phyloP scores from a whole-genome alignment of 2,797 vertebrate species.

The Apodemus agrarius region DNA sequence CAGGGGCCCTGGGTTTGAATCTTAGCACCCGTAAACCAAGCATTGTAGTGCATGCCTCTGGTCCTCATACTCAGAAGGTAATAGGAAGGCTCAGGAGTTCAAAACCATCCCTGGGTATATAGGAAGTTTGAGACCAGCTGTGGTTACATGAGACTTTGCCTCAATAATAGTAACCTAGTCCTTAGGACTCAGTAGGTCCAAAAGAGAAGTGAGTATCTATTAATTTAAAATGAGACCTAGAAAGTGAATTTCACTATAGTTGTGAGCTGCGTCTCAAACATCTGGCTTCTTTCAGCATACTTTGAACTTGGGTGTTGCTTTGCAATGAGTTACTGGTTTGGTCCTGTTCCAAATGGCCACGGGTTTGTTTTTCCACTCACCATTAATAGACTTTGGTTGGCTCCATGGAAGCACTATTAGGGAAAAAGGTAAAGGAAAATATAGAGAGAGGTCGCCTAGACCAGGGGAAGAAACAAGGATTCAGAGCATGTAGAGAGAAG shows the following conservation, averaged over 20 bases:
- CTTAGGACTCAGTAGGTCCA: not conserved
- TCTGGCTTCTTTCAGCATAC: not conserved
- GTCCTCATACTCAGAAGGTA: not conserved
- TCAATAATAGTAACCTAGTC: not conserved
- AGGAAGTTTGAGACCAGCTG: not conserved
- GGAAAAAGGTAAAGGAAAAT: not conserved
- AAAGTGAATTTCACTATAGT: accelerated
- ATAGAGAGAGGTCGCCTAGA: not conserved
- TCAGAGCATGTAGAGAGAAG: not conserved
- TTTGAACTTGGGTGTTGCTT: accelerated
- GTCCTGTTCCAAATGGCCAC: not conserved
- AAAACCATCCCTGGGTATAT: not conserved
- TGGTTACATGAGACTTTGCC: not conserved
- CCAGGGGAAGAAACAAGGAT: not conserved
- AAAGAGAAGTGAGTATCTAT: not conserved
- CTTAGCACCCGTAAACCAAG: not conserved
- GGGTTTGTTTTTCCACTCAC: accelerated
- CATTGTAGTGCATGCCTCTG: not conserved
- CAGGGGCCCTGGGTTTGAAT: not conserved
- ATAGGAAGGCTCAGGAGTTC: not conserved
- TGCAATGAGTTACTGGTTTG: accelerated
- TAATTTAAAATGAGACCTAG: not conserved
- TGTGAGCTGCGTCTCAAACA: accelerated
- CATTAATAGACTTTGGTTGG: no score
- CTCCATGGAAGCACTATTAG: not conserved